Conservation (phyloP, 2,888 invertebrate species). For the Ophioninae sp. region DNA sequence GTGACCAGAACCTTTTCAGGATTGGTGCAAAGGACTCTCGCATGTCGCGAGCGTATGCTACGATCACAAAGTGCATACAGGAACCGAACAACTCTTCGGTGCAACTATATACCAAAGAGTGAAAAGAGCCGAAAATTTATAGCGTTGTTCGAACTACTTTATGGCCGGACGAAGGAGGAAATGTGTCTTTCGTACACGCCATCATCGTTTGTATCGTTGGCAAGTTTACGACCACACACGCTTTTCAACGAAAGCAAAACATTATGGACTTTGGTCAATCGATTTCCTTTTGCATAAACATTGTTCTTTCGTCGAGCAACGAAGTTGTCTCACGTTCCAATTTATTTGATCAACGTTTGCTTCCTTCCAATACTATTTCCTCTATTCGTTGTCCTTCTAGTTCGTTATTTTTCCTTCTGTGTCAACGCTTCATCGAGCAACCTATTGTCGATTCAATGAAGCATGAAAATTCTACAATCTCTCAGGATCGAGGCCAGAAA, state of each 20-base stretch:
- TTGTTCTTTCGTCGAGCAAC: background rate
- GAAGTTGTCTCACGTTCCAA: slow-evolving; percentile 3
- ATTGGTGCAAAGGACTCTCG: slow-evolving; percentile 27
- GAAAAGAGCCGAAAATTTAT: slow-evolving; percentile 68
- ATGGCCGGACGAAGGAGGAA: slow-evolving; percentile 59
- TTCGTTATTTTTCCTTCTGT: background rate
- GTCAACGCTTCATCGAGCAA: background rate
- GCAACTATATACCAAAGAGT: slow-evolving; percentile 36
- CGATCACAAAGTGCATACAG: slow-evolving; percentile 8
- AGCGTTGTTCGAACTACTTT: slow-evolving; percentile 64
- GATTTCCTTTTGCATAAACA: slow-evolving; percentile 14
- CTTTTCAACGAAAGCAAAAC: slow-evolving; percentile 30
- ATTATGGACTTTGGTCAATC: slow-evolving; percentile 12
- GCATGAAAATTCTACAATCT: slow-evolving; percentile 34
- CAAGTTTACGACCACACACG: slow-evolving; percentile 40
- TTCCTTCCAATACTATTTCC: background rate
- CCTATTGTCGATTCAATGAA: slow-evolving; percentile 29
- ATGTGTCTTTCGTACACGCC: slow-evolving; percentile 58
- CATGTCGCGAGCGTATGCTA: slow-evolving; percentile 35
- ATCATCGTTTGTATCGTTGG: slow-evolving; percentile 43
- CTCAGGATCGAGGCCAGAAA: slow-evolving; percentile 12
- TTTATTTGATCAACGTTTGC: background rate
- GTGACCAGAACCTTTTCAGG: slow-evolving; percentile 6
- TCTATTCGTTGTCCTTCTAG: no score
- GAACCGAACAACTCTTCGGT: slow-evolving; percentile 13